phyloP scores from a whole-genome alignment of 2,888 invertebrate genomes.

The Cantharis nigra region DNA sequence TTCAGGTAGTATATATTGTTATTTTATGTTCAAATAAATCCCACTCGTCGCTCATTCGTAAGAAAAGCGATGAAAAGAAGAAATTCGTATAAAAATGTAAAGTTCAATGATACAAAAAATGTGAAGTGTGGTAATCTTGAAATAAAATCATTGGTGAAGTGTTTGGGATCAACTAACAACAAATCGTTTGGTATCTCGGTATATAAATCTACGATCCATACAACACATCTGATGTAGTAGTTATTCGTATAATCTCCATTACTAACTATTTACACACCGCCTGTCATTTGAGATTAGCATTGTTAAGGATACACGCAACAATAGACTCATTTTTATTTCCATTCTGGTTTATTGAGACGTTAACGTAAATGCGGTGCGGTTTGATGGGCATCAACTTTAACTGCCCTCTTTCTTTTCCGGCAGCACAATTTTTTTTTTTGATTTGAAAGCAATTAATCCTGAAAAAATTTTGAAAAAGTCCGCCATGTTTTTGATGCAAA shows the following conservation, averaged over 20 bases:
- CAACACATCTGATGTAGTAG: slow-evolving; percentile 17
- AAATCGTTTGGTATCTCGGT: slow-evolving; percentile 18
- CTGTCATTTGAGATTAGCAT: slow-evolving; percentile 50
- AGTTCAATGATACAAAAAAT: slow-evolving; percentile 6
- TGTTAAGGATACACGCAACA: slow-evolving; percentile 48
- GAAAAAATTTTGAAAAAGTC: too few species aligned
- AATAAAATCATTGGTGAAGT: slow-evolving; percentile 27
- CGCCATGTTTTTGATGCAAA: not conserved
- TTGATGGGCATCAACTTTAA: slow-evolving; percentile 19
- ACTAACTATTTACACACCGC: slow-evolving; percentile 50
- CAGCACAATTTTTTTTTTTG: too few species aligned
- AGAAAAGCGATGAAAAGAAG: not conserved
- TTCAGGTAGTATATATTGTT: not conserved
- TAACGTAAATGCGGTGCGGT: slow-evolving; percentile 37
- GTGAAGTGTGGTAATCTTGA: slow-evolving; percentile 28
- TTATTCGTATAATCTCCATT: slow-evolving; percentile 42
- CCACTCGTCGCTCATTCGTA: not conserved
- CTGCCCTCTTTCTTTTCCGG: slow-evolving; percentile 12
- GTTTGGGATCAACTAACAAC: slow-evolving; percentile 28
- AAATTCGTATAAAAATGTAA: not conserved
- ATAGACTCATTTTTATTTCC: slow-evolving; percentile 40
- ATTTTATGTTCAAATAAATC: not conserved
- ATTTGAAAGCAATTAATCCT: too few species aligned
- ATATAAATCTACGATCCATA: slow-evolving; percentile 14
- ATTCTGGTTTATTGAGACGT: slow-evolving; percentile 38